Percentiles rank a stretch among this genome's conserved stretches.
Evolutionary conservation across 2,797 vertebrate genomes (phyloP).

Genomic region (Urocyon cinereoargenteus): DNA sequence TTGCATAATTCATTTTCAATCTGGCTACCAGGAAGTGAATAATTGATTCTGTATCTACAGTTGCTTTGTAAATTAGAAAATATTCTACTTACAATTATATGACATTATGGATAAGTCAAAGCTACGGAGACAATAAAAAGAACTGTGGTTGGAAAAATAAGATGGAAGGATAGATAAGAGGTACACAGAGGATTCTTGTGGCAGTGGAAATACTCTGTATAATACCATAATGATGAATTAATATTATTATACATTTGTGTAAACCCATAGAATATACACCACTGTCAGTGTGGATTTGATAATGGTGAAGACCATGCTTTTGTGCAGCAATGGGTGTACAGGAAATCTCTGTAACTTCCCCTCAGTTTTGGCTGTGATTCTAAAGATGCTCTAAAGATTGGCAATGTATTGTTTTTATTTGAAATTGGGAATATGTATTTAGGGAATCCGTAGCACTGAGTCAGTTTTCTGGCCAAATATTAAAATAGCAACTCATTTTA

Average conservation of each 20-base stretch:
- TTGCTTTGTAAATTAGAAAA: neutral
- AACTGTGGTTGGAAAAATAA: neutral
- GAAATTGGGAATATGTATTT: neutral
- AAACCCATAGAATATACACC: neutral
- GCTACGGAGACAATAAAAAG: neutral
- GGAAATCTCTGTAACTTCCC: neutral
- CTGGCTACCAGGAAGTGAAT: neutral
- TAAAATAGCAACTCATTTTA: neutral
- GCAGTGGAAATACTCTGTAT: neutral
- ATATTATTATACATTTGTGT: neutral
- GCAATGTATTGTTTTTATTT: neutral
- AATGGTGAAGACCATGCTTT: neutral
- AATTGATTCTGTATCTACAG: neutral
- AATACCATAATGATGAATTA: neutral
- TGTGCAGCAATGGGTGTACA: neutral
- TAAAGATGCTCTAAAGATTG: neutral
- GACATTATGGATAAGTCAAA: neutral
- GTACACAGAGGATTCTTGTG: neutral
- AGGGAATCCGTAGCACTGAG: neutral
- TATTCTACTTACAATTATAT: neutral
- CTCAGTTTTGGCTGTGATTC: neutral
- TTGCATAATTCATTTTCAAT: neutral
- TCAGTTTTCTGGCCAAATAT: neutral
- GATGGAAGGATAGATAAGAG: neutral
- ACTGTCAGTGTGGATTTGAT: neutral